Conservation (phyloP, 2,888 invertebrate species). For the Spilosoma lubricipeda region DNA sequence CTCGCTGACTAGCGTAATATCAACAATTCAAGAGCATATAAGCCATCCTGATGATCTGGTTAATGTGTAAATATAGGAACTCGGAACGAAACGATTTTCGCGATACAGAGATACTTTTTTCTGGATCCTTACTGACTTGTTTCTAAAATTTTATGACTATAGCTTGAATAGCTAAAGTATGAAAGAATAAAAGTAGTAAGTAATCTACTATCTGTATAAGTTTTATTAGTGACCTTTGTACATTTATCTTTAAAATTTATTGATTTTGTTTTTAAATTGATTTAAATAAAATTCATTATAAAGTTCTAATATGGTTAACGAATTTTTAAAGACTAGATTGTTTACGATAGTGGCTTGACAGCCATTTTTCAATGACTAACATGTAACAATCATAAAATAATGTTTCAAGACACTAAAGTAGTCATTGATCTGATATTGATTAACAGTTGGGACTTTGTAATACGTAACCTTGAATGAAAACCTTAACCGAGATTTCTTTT, state of each 20-base stretch:
- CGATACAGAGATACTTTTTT: too few species aligned
- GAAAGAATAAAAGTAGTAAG: not conserved
- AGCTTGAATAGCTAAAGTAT: not conserved
- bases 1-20: not conserved
- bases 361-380: not conserved
- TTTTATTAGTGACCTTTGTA: not conserved
- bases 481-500: conserved; percentile 26
- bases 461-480: not conserved
- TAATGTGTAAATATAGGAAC: not conserved
- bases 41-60: not conserved
- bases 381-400: not conserved
- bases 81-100: not conserved
- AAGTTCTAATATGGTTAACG: not conserved
- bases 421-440: not conserved
- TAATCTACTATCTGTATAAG: not conserved
- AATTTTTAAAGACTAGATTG: not conserved
- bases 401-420: not conserved
- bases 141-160: not conserved
- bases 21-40: not conserved
- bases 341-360: not conserved
- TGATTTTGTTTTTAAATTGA: not conserved
- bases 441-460: conserved; percentile 6
- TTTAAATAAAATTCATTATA: not conserved
- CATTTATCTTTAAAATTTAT: not conserved
- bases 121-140: too few species aligned